Evolutionary conservation across 2,888 invertebrate species (phyloP), one percentile per base, ranked within the genome.

Genomic region (Elmis aenea): DNA sequence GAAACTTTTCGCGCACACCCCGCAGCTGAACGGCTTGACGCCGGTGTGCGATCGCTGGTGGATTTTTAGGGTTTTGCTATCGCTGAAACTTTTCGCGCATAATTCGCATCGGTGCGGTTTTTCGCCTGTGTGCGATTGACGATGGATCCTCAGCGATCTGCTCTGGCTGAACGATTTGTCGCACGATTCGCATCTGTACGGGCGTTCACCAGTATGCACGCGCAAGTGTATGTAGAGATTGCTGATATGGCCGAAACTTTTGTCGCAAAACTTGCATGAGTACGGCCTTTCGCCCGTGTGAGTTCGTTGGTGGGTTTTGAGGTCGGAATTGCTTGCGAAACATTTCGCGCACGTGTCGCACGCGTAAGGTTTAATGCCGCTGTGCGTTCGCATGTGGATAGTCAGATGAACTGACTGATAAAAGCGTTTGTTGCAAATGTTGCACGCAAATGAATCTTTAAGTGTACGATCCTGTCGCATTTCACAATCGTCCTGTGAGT

Each of bases 31-130:
- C 2, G 26, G 26, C 13, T 38, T 38, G n/a, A 28, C 38, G 6
- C 33, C 28, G 2, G 38, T 38, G n/a, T 38, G 38, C 9, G 16
- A 29, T n/a, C 13, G 9, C 24, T 33, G 23, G 11, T 38, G 38
- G 2, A 26, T 21, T 32, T 23, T 32, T 6, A 38, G 13, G n/a
- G 26, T 30, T 1, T 6, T 15, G 5, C 21, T 27, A 3, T 33
- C 21, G 5, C 23, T 21, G 13, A 38, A 33, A 1, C 13, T 12
- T 5, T 13, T 29, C 3, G 13, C 27, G 10, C 38, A 33, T 5
- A 24, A 5, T 8, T 18, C 9, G 11, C 38, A 38, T 13, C 27
- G 9, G 18, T 22, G 23, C 3, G 16, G 22, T 23, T 27, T 38
- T n/a, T 12, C n/a, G 8, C 28, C 9, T 3, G 14, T 9, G 20